Conservation (phyloP, 1,140 invertebrate genomes). For the Bilobella aurantiaca region DNA sequence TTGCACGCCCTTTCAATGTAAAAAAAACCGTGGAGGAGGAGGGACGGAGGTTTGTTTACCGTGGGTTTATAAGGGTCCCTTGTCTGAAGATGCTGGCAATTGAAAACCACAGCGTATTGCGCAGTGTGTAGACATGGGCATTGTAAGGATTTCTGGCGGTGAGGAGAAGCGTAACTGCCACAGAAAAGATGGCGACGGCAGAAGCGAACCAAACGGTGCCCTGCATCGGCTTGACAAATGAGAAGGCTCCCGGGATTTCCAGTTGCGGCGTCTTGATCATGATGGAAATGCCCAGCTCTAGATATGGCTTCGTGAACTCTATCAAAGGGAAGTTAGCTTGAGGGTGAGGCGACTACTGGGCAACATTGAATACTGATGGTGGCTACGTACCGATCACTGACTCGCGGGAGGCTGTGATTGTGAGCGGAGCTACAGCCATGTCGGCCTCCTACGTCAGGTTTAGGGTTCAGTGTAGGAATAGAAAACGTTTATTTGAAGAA, state of each 20-base stretch:
- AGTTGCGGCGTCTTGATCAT: constrained; percentile 57
- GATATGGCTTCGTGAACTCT: constrained; percentile 48
- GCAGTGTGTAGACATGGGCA: constrained; percentile 53
- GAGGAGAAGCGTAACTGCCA: constrained; percentile 51
- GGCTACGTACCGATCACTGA: constrained; percentile 51
- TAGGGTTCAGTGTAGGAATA: no score
- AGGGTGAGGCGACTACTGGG: neutral
- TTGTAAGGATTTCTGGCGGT: constrained; percentile 41
- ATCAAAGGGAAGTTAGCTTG: neutral
- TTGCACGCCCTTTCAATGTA: neutral
- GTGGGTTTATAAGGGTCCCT: constrained; percentile 55
- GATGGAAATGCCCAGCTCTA: constrained; percentile 59
- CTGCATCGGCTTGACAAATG: constrained; percentile 56
- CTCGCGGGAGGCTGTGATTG: constrained; percentile 53
- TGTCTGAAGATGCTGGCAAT: constrained; percentile 57
- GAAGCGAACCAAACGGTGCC: constrained; percentile 55
- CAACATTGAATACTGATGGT: neutral
- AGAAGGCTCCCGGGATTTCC: constrained; percentile 51
- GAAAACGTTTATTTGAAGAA: no score
- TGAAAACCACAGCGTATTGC: constrained; percentile 57
- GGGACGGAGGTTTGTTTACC: no score
- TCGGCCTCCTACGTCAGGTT: constrained; percentile 48
- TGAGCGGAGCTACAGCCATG: constrained; percentile 53
- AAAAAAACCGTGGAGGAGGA: neutral
- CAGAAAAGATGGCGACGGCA: constrained; percentile 50